Evolutionary conservation across 2,888 invertebrate species (phyloP), one percentile per base, ranked within the genome.

Genomic region (Latrodectus elegans): DNA sequence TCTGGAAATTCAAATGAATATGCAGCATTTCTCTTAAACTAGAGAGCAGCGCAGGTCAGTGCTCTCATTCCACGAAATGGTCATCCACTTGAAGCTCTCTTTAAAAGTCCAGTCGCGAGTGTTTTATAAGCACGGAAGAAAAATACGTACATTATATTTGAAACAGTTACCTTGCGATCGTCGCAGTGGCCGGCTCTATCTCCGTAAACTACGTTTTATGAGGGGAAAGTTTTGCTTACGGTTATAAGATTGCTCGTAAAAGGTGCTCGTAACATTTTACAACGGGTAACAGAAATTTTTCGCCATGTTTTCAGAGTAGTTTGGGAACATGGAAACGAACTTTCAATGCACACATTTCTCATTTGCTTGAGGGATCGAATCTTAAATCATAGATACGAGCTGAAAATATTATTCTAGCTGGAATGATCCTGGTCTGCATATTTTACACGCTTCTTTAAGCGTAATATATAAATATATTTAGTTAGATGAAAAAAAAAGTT

Each of bases 191-290:
- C 78, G 73, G 71, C 79, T 75, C 38, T 53, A 75, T 76, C 68
- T 86, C 52, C 76, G 80, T 86, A 86, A 81, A 86, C 71, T 86
- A 26, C 81, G 55, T 75, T 86, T 86, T 86, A 86, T 76, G 86
- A 86, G 64, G 60, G 86, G 53, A 72, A 80, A 86, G 86, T 81
- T 86, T 86, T 86, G 86, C 86, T 86, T 86, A 86, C 81, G 81
- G 86, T 75, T 84, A 86, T 86, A 86, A 80, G 86, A 80, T 86
- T 80, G 80, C 80, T 86, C 86, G 80, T 86, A 86, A 86, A 86
- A 80, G 75, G 15, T 71, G 80, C 22, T 86, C 86, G 86, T 86
- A 86, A 86, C 86, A 81, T 86, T 86, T 81, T 86, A 86, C 86
- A 81, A 64, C 86, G 76, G 76, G 71, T 65, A 86, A 75, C 81